These are phyloP conservation scores for Cataglyphis cursor DNA, from an alignment of 2,888 invertebrate species.

Conservation along the genomic window DNA sequence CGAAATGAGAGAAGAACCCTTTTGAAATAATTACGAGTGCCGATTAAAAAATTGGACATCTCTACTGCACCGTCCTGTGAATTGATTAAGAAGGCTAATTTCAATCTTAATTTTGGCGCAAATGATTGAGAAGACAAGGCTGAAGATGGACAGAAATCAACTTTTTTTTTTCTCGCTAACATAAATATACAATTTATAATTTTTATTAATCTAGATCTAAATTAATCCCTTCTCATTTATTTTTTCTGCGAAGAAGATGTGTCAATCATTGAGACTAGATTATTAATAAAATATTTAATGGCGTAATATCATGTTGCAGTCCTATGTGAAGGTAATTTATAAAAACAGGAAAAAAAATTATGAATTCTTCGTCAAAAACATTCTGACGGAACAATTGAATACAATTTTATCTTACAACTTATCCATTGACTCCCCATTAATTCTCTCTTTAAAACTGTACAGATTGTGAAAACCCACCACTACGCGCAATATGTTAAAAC, in stretches of 20 bases:
- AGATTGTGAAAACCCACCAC: not conserved
- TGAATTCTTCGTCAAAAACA: not conserved
- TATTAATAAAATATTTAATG: not conserved
- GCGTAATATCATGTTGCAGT: not conserved
- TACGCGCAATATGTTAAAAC: not conserved
- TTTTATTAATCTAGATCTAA: not conserved
- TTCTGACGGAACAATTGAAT: not conserved
- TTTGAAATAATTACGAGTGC: conserved; percentile 12
- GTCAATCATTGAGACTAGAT: not conserved
- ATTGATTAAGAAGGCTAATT: conserved; percentile 9
- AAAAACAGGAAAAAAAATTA: not conserved
- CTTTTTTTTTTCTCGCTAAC: not conserved
- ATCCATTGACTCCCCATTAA: not conserved
- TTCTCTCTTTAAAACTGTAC: not conserved
- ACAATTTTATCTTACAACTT: not conserved
- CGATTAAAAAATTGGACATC: not conserved
- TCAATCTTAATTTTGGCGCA: conserved; percentile 17
- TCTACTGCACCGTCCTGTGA: not conserved
- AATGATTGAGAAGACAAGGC: not conserved
- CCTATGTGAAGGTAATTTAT: not conserved
- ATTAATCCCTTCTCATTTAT: not conserved
- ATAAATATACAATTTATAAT: not conserved
- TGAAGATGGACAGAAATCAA: not conserved
- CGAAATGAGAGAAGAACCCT: not conserved
- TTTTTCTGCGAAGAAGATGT: not conserved